Evolutionary conservation across 2,797 vertebrate species (phyloP).

Genomic region (Gastrophryne carolinensis): DNA sequence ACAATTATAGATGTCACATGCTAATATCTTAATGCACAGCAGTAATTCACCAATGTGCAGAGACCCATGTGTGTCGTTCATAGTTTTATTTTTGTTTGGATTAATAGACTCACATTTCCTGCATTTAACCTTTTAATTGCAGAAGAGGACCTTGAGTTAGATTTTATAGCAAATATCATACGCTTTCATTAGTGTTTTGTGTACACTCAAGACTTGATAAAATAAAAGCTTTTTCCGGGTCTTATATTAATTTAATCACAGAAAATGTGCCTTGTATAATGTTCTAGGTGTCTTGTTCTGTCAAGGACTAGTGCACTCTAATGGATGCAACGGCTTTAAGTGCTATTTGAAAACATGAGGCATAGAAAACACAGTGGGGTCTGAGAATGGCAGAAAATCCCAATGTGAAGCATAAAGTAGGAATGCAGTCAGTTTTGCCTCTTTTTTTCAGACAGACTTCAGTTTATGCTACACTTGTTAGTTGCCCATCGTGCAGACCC

Average conservation of each 20-base stretch:
- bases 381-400: not conserved
- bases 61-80: conserved; percentile 43
- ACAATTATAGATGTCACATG: conserved; percentile 58
- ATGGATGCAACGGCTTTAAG: not conserved
- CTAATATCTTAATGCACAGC: conserved; percentile 71
- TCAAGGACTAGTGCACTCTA: not conserved
- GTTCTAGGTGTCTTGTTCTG: not conserved
- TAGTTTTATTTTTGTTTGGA: conserved; percentile 40
- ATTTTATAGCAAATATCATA: conserved; percentile 12
- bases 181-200: conserved; percentile 14
- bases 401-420: not conserved
- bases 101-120: conserved; percentile 29
- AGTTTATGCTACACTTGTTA: no score
- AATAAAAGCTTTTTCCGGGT: conserved; percentile 21
- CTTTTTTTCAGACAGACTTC: no score
- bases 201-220: not conserved
- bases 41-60: conserved; percentile 62
- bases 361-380: not conserved
- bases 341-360: not conserved
- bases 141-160: not conserved
- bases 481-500: no score
- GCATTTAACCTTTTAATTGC: conserved; percentile 40
- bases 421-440: no score
- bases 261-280: not conserved
- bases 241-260: conserved; percentile 27